Evolutionary conservation across 1,140 invertebrate genomes (phyloP).

Genomic region (Drosophila nannoptera): DNA sequence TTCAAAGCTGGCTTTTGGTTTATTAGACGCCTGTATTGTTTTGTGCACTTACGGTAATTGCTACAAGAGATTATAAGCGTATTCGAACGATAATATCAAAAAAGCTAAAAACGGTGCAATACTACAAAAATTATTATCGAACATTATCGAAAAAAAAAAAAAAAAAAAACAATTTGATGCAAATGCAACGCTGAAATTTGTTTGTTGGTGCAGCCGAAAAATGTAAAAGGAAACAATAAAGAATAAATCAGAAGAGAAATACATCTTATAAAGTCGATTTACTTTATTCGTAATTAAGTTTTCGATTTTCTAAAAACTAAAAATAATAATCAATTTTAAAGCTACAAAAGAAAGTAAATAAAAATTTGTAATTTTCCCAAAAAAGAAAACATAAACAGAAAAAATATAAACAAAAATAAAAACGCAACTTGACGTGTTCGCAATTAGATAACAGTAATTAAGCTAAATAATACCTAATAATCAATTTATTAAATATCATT

Average conservation of each 20-base stretch:
- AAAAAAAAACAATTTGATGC: constrained; percentile 15
- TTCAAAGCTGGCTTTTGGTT: constrained; percentile 62
- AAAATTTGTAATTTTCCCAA: constrained; percentile 45
- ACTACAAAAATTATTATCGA: constrained; percentile 17
- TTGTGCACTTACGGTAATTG: constrained; percentile 70
- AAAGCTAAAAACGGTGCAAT: constrained; percentile 44
- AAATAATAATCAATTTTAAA: constrained; percentile 37
- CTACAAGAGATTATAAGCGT: constrained; percentile 50
- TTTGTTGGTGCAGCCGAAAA: constrained; percentile 20
- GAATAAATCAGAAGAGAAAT: constrained; percentile 21
- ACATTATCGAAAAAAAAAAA: constrained; percentile 20
- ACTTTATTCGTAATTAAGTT: constrained; percentile 67
- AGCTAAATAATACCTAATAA: constrained; percentile 59
- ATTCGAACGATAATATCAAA: constrained; percentile 36
- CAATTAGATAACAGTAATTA: constrained; percentile 60
- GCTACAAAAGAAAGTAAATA: constrained; percentile 45
- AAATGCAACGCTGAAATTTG: constrained; percentile 12
- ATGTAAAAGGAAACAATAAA: constrained; percentile 12
- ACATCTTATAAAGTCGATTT: constrained; percentile 34
- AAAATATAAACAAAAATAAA: constrained; percentile 35
- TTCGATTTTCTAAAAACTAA: constrained; percentile 21
- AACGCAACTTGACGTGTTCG: constrained; percentile 37
- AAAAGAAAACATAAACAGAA: constrained; percentile 41
- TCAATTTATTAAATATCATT: constrained; percentile 22
- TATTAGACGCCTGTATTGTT: constrained; percentile 63